phyloP scores from a whole-genome alignment of 2,113 vertebrate species.

The Myrmecobius fasciatus region DNA sequence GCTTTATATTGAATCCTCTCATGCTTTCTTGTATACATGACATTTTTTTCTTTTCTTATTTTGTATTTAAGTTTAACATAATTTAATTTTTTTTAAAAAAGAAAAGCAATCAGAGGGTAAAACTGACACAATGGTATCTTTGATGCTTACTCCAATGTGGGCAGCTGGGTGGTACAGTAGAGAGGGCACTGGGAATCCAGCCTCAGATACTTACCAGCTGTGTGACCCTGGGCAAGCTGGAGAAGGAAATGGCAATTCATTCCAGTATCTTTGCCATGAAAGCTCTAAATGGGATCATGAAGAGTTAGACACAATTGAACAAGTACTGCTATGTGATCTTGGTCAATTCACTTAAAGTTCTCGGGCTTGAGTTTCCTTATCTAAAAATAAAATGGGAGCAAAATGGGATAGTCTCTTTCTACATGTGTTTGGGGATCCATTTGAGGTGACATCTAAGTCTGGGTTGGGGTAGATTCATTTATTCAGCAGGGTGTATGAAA shows the following conservation, averaged over 20 bases:
- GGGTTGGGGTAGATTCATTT: neutral
- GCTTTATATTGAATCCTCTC: no score
- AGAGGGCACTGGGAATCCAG: neutral
- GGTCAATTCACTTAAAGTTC: neutral
- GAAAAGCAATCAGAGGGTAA: neutral
- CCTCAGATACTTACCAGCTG: neutral
- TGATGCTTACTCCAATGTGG: neutral
- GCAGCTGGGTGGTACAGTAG: neutral
- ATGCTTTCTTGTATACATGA: no score
- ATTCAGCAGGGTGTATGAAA: neutral
- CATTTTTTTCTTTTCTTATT: no score
- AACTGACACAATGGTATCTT: neutral
- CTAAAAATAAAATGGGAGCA: neutral
- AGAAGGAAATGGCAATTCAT: neutral
- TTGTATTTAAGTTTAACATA: no score
- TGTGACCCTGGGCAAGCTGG: neutral
- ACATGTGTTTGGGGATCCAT: neutral
- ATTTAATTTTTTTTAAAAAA: no score
- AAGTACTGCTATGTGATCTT: neutral
- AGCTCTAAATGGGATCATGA: neutral
- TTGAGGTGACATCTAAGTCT: neutral
- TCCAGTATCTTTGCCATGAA: neutral
- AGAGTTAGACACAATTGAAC: neutral
- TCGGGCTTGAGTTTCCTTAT: neutral
- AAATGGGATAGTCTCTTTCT: neutral